These are phyloP conservation scores for Hippocampus comes DNA, from an alignment of 2,113 vertebrate species.

Conservation along the genomic window DNA sequence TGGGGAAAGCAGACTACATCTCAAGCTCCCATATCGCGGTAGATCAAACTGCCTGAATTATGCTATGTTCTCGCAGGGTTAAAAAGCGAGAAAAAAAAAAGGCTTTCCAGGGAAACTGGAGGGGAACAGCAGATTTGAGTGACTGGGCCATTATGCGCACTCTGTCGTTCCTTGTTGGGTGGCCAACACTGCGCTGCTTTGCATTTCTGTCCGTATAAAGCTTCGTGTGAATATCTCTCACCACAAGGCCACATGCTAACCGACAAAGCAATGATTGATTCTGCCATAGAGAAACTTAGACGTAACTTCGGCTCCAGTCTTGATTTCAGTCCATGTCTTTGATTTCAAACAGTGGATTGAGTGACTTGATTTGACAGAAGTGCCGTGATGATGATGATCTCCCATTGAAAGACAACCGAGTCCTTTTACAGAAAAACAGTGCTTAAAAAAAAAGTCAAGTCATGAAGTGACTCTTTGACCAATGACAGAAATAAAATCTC, in stretches of 20 bases:
- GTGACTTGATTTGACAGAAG: no score
- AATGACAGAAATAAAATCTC: neutral
- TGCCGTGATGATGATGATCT: no score
- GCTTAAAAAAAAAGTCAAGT: neutral
- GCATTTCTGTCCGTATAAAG: conserved; percentile 79
- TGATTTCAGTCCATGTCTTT: no score
- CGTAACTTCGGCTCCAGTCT: no score
- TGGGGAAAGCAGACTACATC: conserved; percentile 61
- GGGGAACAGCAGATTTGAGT: conserved; percentile 46
- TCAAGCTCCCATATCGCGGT: conserved; percentile 54
- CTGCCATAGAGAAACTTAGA: no score
- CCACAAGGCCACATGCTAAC: conserved; percentile 68
- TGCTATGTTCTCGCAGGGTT: conserved; percentile 25
- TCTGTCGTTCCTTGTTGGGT: conserved; percentile 64
- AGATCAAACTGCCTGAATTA: conserved; percentile 62
- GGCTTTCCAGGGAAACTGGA: conserved; percentile 27
- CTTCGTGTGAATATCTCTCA: conserved; percentile 77
- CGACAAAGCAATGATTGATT: neutral
- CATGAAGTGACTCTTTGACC: neutral
- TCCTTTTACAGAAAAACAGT: no score
- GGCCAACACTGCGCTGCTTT: conserved; percentile 75
- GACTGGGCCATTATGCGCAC: conserved; percentile 32
- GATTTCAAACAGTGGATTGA: no score
- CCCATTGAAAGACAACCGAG: no score
- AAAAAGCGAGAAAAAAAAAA: neutral